These are phyloP conservation scores for Lordiphosa stackelbergi DNA, from an alignment of 1,140 invertebrate genomes.

Conservation along the genomic window DNA sequence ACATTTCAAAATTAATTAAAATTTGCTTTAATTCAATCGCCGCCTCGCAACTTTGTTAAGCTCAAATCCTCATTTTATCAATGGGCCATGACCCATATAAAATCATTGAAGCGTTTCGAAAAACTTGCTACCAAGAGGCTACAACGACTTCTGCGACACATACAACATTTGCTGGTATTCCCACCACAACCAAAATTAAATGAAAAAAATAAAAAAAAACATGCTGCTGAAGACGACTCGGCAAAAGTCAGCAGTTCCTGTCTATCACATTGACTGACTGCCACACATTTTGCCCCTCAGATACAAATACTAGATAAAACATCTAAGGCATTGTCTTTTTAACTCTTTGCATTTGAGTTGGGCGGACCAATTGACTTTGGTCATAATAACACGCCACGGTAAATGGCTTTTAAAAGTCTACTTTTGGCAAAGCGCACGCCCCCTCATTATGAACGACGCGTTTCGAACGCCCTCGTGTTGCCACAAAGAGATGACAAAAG, in stretches of 20 bases:
- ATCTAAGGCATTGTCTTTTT: constrained; percentile 32
- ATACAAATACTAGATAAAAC: constrained; percentile 45
- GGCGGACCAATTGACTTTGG: constrained; percentile 66
- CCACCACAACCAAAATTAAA: constrained; percentile 1
- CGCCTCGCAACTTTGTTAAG: constrained; percentile 1
- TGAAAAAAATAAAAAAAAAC: too few species aligned
- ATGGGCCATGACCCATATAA: constrained; percentile 69
- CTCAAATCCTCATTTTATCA: constrained; percentile 27
- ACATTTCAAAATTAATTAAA: too few species aligned
- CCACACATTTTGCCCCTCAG: constrained; percentile 56
- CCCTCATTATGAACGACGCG: constrained; percentile 70
- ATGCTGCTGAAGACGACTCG: background rate
- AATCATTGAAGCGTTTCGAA: constrained; percentile 35
- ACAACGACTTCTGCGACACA: constrained; percentile 7
- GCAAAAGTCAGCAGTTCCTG: constrained; percentile 47
- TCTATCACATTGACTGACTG: constrained; percentile 74
- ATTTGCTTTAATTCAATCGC: too few species aligned
- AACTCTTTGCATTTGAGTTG: constrained; percentile 22
- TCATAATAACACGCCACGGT: constrained; percentile 71
- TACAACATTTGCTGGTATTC: constrained; percentile 36
- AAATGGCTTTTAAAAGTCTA: constrained; percentile 75
- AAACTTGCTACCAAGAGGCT: constrained; percentile 14
- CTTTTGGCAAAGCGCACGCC: constrained; percentile 58
- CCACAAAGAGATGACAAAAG: constrained; percentile 51
- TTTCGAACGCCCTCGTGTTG: constrained; percentile 57